Evolutionary conservation across 2,113 vertebrate genomes (phyloP).

Genomic region (Colaptes auratus): DNA sequence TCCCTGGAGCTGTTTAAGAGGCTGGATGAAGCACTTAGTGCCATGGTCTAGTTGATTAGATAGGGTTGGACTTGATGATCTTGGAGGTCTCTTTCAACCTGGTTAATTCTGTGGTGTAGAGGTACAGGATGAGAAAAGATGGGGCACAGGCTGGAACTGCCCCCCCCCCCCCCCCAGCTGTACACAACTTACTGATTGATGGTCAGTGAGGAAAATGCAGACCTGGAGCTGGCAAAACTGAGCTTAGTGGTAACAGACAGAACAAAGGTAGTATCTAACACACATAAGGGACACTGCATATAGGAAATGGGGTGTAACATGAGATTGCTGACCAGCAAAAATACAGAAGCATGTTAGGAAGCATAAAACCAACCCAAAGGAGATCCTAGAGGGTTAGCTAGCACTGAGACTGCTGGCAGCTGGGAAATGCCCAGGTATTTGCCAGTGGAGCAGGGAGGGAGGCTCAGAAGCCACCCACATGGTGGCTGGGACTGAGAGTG

Average conservation of each 20-base stretch:
- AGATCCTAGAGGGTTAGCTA: background rate
- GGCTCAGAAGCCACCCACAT: accelerated
- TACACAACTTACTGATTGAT: background rate
- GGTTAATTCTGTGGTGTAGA: too few relatives aligned
- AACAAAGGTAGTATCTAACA: background rate
- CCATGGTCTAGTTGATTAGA: too few relatives aligned
- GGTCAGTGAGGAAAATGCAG: background rate
- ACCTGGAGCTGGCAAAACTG: background rate
- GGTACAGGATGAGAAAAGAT: background rate
- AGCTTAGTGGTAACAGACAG: background rate
- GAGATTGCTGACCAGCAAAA: background rate
- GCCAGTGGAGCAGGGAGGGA: background rate
- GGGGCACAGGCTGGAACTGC: background rate
- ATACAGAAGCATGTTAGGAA: background rate
- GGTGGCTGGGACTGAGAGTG: background rate
- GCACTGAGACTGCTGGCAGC: background rate
- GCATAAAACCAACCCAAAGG: background rate
- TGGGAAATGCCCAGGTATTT: background rate
- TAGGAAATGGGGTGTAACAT: background rate
- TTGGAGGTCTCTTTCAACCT: too few relatives aligned
- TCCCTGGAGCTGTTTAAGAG: too few relatives aligned
- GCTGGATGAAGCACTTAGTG: too few relatives aligned
- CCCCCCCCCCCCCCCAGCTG: background rate
- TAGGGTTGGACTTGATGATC: too few relatives aligned
- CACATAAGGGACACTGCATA: accelerated